Base-by-base conservation (phyloP, 2,888 invertebrate genomes). In the Caprella mutica region DNA sequence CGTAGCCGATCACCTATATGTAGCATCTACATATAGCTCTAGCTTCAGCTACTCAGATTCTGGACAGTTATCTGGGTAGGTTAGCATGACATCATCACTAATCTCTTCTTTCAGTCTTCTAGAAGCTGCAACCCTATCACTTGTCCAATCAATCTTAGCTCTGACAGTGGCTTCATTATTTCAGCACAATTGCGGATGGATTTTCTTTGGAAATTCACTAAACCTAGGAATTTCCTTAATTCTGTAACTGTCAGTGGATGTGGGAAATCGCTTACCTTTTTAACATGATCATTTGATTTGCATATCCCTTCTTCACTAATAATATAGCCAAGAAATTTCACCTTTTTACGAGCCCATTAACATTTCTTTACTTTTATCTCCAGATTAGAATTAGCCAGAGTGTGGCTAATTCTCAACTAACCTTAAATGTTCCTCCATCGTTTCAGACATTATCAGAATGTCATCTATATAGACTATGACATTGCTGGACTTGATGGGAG, bases 161-260 rank as follows among this genome's bases (percentile, higher is more conserved):
- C 23, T n/a, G 27, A 27, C 26, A 48, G 6, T n/a, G 26, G 26
- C 14, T 26, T 4, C 2, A 27, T 27, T 4, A 48, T 19, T 1
- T 21, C 48, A 9, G 48, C 12, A 48, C 5, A 48, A 48, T 24
- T 48, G 5, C 3, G 48, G 26, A 26, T 6, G 30, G 26, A 48
- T 48, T 48, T 48, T n/a, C 48, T 2, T 27, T 24, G 30, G 23
- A 48, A 48, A 23, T 48, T 48, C 3, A 43, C 21, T 23, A 43
- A 21, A 3, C 43, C 3, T 21, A 43, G 26, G 23, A 33, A 51
- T 3, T 8, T 5, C 9, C 51, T 2, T 3, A 51, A 8, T 29
- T 51, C 29, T 12, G 33, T 19, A 2, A 29, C 12, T 2, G 3
- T 51, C 3, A 23, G 27, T 3, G 51, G 51, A 14, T 12, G 27